phyloP scores from a whole-genome alignment of 2,797 vertebrate genomes.

The Tarsius wallacei region DNA sequence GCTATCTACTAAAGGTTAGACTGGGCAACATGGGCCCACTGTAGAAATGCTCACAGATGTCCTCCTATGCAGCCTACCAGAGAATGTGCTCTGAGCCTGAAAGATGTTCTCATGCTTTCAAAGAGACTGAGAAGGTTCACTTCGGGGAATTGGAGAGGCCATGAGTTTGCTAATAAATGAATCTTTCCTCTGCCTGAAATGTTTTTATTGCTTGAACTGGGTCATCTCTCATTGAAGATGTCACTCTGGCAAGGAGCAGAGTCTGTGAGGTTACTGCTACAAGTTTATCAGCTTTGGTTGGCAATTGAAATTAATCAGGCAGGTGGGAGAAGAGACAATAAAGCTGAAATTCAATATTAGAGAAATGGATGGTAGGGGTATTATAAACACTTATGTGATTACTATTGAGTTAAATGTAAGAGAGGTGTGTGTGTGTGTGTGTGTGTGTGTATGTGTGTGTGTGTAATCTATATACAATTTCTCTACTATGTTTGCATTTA shows the following conservation, averaged over 20 bases:
- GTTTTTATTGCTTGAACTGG: conserved; percentile 38
- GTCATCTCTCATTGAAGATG: neutral
- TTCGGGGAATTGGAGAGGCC: neutral
- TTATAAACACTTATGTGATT: neutral
- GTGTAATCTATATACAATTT: conserved; percentile 12
- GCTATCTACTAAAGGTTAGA: neutral
- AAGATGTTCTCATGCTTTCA: neutral
- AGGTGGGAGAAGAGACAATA: conserved; percentile 52
- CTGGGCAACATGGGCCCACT: neutral
- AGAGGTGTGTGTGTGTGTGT: no score
- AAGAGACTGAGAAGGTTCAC: neutral
- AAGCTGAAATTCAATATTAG: conserved; percentile 46
- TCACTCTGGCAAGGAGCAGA: neutral
- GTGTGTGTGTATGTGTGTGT: neutral
- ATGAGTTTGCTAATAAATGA: neutral
- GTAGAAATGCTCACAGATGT: neutral
- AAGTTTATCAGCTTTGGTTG: neutral
- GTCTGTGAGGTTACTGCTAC: conserved; percentile 4
- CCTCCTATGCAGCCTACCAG: neutral
- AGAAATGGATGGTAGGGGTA: conserved; percentile 1
- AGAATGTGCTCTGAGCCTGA: neutral
- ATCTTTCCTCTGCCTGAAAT: conserved; percentile 1
- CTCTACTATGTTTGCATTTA: conserved; percentile 48
- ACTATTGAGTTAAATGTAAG: neutral
- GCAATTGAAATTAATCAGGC: conserved; percentile 47